Evolutionary conservation across 2,888 invertebrate genomes (phyloP), one percentile per base, ranked within the genome.

Genomic region (Heteromurus nitidus): DNA sequence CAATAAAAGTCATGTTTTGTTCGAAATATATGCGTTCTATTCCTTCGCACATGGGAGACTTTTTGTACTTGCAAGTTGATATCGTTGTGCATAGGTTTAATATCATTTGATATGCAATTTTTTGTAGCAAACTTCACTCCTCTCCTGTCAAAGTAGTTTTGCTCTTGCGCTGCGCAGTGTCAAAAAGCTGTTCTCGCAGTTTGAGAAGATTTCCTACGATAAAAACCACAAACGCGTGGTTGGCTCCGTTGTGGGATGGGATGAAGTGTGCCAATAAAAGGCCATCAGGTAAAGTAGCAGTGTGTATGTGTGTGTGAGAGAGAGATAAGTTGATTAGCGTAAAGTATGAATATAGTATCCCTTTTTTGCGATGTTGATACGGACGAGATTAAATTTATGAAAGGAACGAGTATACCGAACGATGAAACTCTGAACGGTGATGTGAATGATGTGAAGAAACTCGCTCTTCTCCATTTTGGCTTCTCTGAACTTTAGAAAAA

Each of bases 1-100:
- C 69, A 73, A 74, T 80, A 80, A 80, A 80, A 73, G 74, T 80
- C 74, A 53, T 20, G 30, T 22, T 62, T 50, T 62, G 18, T 70
- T 70, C 47, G 68, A 68, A n/a, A n/a, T n/a, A 58, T 67, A 5
- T 53, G 22, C 20, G 20, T 36, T 22, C 50, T n/a, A 9, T 50
- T 50, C 50, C 50, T 50, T 50, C 1, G 44, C 44, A 44, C 13
- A 13, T 44, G 44, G n/a, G n/a, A n/a, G n/a, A n/a, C n/a, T n/a
- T n/a, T n/a, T n/a, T n/a, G n/a, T n/a, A n/a, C n/a, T n/a, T n/a
- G n/a, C n/a, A n/a, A n/a, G n/a, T n/a, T n/a, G n/a, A n/a, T n/a
- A n/a, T n/a, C n/a, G n/a, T n/a, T n/a, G n/a, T n/a, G n/a, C n/a
- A n/a, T n/a, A n/a, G n/a, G n/a, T n/a, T n/a, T n/a, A n/a, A n/a